These are phyloP conservation scores for Sepiola atlantica DNA, from an alignment of 2,888 invertebrate genomes.

Conservation along the genomic window DNA sequence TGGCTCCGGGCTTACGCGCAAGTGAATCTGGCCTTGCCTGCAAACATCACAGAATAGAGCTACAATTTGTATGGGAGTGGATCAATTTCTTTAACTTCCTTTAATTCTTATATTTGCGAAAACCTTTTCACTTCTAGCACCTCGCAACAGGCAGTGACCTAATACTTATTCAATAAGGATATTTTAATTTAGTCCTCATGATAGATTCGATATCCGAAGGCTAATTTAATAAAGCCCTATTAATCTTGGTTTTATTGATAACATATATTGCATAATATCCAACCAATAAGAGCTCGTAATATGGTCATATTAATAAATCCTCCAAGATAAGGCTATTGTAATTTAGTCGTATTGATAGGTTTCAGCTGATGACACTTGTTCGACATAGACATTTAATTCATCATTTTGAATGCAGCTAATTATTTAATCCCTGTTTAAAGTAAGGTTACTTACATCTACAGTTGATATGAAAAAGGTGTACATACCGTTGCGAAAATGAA, in stretches of 20 bases:
- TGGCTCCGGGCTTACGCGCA: too few relatives aligned
- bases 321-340: neutral
- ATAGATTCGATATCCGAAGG: neutral
- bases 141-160: neutral
- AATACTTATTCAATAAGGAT: conserved; percentile 16
- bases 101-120: neutral
- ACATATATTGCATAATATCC: neutral
- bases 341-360: neutral
- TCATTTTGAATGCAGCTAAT: conserved; percentile 1
- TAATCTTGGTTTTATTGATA: neutral
- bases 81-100: neutral
- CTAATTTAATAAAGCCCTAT: neutral
- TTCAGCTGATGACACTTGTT: neutral
- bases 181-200: conserved; percentile 8
- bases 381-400: neutral
- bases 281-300: neutral
- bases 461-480: neutral
- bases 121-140: neutral
- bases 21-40: too few relatives aligned
- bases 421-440: neutral
- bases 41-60: too few relatives aligned
- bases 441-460: neutral
- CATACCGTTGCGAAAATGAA: too few relatives aligned
- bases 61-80: too few relatives aligned
- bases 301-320: neutral